Conservation (phyloP, 2,888 invertebrate genomes). For the Malthinus flaveolus region DNA sequence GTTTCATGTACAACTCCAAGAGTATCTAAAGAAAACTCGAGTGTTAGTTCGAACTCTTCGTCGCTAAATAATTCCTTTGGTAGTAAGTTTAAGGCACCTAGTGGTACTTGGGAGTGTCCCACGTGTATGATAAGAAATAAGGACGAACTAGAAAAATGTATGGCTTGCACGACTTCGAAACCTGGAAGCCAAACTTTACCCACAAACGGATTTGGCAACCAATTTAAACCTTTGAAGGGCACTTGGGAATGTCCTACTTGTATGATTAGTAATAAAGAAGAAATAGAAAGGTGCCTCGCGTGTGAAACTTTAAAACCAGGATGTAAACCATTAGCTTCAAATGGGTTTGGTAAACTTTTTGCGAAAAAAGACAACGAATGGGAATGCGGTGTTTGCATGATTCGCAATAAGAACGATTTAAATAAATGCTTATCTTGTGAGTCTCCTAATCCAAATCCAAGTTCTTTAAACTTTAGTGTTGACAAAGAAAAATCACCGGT, state of each 20-base stretch:
- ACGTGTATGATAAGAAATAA: conserved; percentile 63
- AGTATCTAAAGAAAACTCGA: conserved; percentile 14
- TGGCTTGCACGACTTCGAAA: conserved; percentile 59
- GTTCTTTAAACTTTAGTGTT: neutral
- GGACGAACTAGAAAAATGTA: conserved; percentile 53
- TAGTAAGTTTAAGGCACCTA: conserved; percentile 57
- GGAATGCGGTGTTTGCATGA: conserved; percentile 66
- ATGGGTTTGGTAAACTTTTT: conserved; percentile 53
- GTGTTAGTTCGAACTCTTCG: neutral
- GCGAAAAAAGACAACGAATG: conserved; percentile 57
- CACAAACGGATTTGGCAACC: conserved; percentile 44
- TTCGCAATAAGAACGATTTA: conserved; percentile 58
- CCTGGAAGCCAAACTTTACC: neutral
- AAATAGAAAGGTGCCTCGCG: conserved; percentile 56
- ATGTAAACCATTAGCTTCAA: neutral
- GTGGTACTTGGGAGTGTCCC: conserved; percentile 61
- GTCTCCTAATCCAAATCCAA: conserved; percentile 56
- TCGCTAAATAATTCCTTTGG: conserved; percentile 41
- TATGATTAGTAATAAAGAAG: conserved; percentile 60
- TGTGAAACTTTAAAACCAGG: conserved; percentile 57
- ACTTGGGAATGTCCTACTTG: conserved; percentile 64
- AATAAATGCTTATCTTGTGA: conserved; percentile 63
- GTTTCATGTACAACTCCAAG: conserved; percentile 61
- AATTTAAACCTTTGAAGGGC: conserved; percentile 57
- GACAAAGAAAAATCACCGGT: conserved; percentile 29